Conservation (phyloP, 2,888 invertebrate species). For the Pyrgus malvae region DNA sequence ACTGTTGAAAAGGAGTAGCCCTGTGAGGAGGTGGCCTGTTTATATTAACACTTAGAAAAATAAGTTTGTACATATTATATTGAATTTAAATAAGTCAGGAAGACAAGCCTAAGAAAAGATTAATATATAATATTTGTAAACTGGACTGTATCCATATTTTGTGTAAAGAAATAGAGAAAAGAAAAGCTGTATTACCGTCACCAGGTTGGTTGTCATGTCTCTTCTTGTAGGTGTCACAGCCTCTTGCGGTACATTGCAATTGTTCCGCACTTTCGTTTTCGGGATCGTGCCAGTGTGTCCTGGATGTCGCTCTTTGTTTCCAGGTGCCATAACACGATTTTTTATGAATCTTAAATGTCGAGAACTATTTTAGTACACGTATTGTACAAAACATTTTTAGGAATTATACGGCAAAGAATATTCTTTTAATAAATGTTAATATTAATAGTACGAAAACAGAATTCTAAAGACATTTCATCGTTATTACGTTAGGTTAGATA, state of each 20-base stretch:
- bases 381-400: constrained; percentile 26
- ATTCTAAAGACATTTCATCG: too few relatives aligned
- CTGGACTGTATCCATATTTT: too few relatives aligned
- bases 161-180: not conserved
- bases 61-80: not conserved
- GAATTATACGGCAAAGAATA: constrained; percentile 3
- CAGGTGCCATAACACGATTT: constrained; percentile 75
- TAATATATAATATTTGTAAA: too few relatives aligned
- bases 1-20: constrained; percentile 28
- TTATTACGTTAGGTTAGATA: too few relatives aligned
- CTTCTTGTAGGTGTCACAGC: constrained; percentile 83
- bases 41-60: not conserved
- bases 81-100: not conserved
- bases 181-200: constrained; percentile 56
- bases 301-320: constrained; percentile 75
- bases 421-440: constrained; percentile 9
- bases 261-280: constrained; percentile 83
- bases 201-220: constrained; percentile 79
- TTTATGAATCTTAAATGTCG: constrained; percentile 29
- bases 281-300: constrained; percentile 85
- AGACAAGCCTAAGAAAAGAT: too few relatives aligned
- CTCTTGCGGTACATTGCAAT: constrained; percentile 82
- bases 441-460: not conserved
- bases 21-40: not conserved
- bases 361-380: constrained; percentile 28